Evolutionary conservation across 2,797 vertebrate genomes (phyloP), one percentile per base, ranked within the genome.

Genomic region (Dryobates pubescens): DNA sequence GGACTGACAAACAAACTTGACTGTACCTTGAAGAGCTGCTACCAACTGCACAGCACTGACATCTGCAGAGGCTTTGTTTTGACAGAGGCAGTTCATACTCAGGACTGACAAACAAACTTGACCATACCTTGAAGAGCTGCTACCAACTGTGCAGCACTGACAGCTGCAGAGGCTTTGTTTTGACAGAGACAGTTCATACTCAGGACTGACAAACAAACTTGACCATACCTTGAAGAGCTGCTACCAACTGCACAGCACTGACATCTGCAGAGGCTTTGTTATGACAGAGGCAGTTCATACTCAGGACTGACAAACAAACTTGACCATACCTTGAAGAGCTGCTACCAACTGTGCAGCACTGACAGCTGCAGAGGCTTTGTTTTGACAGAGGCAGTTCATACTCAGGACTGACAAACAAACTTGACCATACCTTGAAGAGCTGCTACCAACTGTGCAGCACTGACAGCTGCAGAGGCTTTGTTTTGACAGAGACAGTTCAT

Each of bases 21-120:
- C 71, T 69, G 29, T 97, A 99, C 99, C 98, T 99, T 99, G 91
- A 99, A 38, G 7, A 62, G n/a, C 43, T 36, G 5, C 74, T 57
- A 41, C 1, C 23, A 73, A 59, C 51, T 47, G 41, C 30, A 32
- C 11, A 73, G 8, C 15, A 78, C 65, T 63, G 69, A 84, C 30
- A 57, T 34, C 30, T 56, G 23, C 57, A 76, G 19, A 72, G 16
- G 47, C 59, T 68, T 38, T 14, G 10, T 78, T 32, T 41, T 27
- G 58, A 12, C n/a, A 8, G 29, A 36, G 49, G 34, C 22, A 17
- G 23, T 64, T 89, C n/a, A 27, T 49, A 57, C 23, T 84, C 69
- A 64, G 76, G 20, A 68, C 63, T 45, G 41, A 54, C 36, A 58
- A 71, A 38, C 34, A 77, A 85, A 92, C 23, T 88, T 53, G 45